Conservation (phyloP, 1,140 invertebrate species). For the Argopecten irradians region DNA sequence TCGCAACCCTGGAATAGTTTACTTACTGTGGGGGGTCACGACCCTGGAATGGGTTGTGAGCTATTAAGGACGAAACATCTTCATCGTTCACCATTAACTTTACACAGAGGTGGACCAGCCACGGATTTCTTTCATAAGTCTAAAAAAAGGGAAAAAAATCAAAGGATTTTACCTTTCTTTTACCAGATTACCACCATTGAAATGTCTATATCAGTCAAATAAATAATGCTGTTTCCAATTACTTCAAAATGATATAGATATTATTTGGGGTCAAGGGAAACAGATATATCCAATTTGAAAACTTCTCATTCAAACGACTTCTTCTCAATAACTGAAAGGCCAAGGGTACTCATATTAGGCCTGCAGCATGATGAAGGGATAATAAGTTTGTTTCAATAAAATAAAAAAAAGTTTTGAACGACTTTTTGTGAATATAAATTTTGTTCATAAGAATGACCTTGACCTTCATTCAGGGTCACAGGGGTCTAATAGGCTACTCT, state of each 20-base stretch:
- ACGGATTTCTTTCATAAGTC: constrained; percentile 75
- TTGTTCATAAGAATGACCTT: neutral
- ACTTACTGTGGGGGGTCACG: constrained; percentile 75
- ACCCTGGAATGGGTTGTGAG: constrained; percentile 75
- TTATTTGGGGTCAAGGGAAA: neutral
- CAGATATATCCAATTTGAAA: neutral
- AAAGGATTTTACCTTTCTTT: neutral
- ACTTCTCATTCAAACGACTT: too few relatives aligned
- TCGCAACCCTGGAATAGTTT: neutral
- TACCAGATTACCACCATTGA: neutral
- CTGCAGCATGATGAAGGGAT: too few relatives aligned
- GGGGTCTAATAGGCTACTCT: neutral
- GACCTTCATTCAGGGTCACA: too few relatives aligned
- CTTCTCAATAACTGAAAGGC: too few relatives aligned
- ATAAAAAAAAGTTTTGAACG: too few relatives aligned
- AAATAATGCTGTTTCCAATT: neutral
- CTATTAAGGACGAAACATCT: constrained; percentile 69
- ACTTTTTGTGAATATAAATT: neutral
- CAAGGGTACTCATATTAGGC: too few relatives aligned
- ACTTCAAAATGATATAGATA: neutral
- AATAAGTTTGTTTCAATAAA: too few relatives aligned
- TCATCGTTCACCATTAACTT: constrained; percentile 76
- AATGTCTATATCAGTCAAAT: neutral
- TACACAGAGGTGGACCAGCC: constrained; percentile 74
- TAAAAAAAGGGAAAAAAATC: constrained; percentile 47